Conservation (phyloP, 1,140 invertebrate genomes). For the Platyura marginata region DNA sequence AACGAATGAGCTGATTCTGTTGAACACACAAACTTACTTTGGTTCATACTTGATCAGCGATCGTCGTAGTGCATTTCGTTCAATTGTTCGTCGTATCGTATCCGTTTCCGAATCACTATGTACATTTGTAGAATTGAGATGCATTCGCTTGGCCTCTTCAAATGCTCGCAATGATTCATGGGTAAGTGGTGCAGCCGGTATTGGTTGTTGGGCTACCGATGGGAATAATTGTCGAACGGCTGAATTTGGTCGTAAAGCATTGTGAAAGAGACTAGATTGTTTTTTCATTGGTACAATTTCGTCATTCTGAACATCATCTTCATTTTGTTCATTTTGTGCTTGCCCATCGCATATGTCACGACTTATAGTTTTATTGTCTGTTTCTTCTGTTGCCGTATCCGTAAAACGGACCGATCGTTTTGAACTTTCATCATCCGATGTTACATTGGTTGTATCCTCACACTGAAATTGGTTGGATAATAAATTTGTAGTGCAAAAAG, state of each 20-base stretch:
- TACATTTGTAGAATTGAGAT: slow-evolving; percentile 23
- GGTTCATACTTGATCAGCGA: slow-evolving; percentile 45
- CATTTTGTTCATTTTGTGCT: slow-evolving; percentile 8
- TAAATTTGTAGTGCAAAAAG: no score
- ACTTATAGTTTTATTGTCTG: slow-evolving; percentile 12
- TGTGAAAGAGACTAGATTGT: slow-evolving; percentile 23
- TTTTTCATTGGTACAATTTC: slow-evolving; percentile 23
- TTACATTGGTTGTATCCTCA: slow-evolving; percentile 22
- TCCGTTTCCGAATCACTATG: slow-evolving; percentile 31
- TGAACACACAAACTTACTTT: slow-evolving; percentile 5
- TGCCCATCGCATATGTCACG: slow-evolving; percentile 12
- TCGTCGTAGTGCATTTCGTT: slow-evolving; percentile 48
- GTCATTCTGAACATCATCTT: slow-evolving; percentile 20
- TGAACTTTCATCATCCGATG: slow-evolving; percentile 16
- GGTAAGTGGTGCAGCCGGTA: slow-evolving; percentile 35
- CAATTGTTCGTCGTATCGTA: slow-evolving; percentile 42
- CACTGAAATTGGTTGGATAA: slow-evolving; percentile 10
- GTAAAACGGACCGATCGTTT: slow-evolving; percentile 23
- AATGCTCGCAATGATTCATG: slow-evolving; percentile 41
- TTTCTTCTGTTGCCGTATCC: slow-evolving; percentile 3
- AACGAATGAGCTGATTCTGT: no score
- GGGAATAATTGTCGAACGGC: slow-evolving; percentile 55
- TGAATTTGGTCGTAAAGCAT: slow-evolving; percentile 35
- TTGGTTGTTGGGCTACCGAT: slow-evolving; percentile 30
- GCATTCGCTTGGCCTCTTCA: slow-evolving; percentile 39